Evolutionary conservation across 23 tunicate species (phyloP), one percentile per base, ranked within the genome.

Genomic region (Halocynthia aurantium): DNA sequence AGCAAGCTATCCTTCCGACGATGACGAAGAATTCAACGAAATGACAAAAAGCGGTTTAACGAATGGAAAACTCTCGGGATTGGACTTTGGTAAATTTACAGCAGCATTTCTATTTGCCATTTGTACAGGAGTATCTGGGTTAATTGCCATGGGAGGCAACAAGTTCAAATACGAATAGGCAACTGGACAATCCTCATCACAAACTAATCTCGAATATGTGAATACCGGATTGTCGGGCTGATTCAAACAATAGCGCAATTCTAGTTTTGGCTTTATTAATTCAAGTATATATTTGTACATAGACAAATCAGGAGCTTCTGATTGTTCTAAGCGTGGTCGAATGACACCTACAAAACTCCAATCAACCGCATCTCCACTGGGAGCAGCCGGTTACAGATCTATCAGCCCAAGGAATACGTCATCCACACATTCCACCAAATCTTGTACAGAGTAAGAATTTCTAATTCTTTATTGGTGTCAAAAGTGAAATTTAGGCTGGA

Each of bases 391-490:
- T 15, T 92, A 87, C 57, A 69, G 98, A 62, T 86, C 88, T 72
- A 11, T 86, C 53, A 92, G 92, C 67, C 98, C 98, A n/a, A 71
- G 76, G 55, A 72, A 79, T 75, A 75, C 83, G 52, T 84, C 96
- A 71, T 74, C 85, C 4, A 50, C 22, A 2, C 22, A 67, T 11
- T 10, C 72, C 12, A 67, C 19, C 12, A 67, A 67, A n/a, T 50
- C 72, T 11, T 10, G 11, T 20, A 67, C 72, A 15, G 72, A 67
- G 72, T 67, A 67, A 67, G 72, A 15, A 60, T 18, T 15, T 60
- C 62, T 11, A 57, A 57, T 11, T 31, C 44, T 0, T 1, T 31
- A 4, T 31, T 31, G 44, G 4, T 31, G 44, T 31, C 44, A 31
- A 31, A 31, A 1, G 44, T 31, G 44, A 31, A 31, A 31, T n/a